Evolutionary conservation across 2,113 vertebrate species (phyloP), one percentile per base, ranked within the genome.

Genomic region (Gymnobelideus leadbeateri): DNA sequence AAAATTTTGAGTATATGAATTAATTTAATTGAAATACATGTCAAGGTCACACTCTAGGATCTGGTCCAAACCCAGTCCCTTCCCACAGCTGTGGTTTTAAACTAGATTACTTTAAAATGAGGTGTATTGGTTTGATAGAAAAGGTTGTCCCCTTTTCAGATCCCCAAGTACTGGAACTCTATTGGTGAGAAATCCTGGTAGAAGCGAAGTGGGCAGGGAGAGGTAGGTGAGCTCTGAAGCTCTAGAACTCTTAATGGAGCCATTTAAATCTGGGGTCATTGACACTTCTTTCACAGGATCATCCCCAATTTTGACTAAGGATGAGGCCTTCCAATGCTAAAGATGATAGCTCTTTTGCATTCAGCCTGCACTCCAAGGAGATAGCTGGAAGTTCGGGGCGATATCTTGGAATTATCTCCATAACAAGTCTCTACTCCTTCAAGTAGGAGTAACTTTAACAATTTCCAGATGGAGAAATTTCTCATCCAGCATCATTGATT

Each of bases 401-500:
- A 90, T 23, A 57, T 28, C 49, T 89, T 89, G 8, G 9, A 54
- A 3, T 89, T 92, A 57, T 55, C 51, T 53, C 51, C 9, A n/a
- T 94, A 89, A 92, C 84, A 55, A 89, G 9, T 16, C 84, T 92
- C 90, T 37, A 23, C 6, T 89, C 46, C 57, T 92, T 91, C 89
- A 91, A 37, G n/a, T 21, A 47, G 23, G 90, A 47, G 21, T 19
- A 51, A 50, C 91, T 95, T 52, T 91, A 37, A 57, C 92, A 93
- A n/a, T 77, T 77, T 77, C 19, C 37, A n/a, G 61, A 77, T n/a
- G 37, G n/a, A 77, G 37, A 57, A 28, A 57, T 8, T 57, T 7
- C 19, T 77, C 37, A n/a, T 77, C 61, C 12, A 77, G 4, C 61
- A n/a, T 12, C 57, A 68, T 68, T 37, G 3, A 68, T 12, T 68